Evolutionary conservation across 2,888 invertebrate genomes (phyloP), one percentile per base, ranked within the genome.

Genomic region (Anoncus sp.): DNA sequence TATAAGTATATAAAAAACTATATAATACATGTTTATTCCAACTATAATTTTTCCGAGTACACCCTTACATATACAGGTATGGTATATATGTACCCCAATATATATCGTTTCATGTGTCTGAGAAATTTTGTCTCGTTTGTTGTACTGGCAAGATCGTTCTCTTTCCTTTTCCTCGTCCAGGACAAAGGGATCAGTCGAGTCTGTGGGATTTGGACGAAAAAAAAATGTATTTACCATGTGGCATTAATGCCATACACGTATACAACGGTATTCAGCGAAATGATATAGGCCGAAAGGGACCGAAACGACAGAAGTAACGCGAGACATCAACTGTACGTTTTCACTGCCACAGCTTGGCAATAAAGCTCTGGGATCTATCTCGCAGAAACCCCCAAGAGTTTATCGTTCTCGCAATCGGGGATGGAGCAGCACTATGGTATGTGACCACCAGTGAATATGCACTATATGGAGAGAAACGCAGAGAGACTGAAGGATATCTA

Each of bases 331-430:
- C 43, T 47, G 43, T 59, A 35, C 59, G 65, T 73, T 73, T 78
- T 75, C 80, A 75, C 72, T 76, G 60, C 20, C 49, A 35, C 43
- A 66, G 73, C 69, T 60, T 59, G 72, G 79, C 81, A 81, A 79
- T 82, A 82, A 82, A 82, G 79, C 60, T 66, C 57, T 45, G 38
- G 51, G 49, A 47, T 47, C 57, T 47, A 38, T 57, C 67, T 73
- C 55, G 38, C 73, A 47, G 69, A 75, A 71, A 63, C 75, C 69
- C 35, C 76, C 57, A 62, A 73, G 65, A 79, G 77, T 80, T 82
- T 77, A 82, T 82, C 77, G 80, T 79, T 80, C 57, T 63, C 60
- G 67, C 60, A 77, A 67, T 79, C 69, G 72, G 74, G 62, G 38
- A 40, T 59, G 45, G 62, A 71, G 67, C 60, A 53, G 65, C 63